Base-by-base conservation (phyloP, 2,888 invertebrate genomes). In the Pristionchus entomophagus region DNA sequence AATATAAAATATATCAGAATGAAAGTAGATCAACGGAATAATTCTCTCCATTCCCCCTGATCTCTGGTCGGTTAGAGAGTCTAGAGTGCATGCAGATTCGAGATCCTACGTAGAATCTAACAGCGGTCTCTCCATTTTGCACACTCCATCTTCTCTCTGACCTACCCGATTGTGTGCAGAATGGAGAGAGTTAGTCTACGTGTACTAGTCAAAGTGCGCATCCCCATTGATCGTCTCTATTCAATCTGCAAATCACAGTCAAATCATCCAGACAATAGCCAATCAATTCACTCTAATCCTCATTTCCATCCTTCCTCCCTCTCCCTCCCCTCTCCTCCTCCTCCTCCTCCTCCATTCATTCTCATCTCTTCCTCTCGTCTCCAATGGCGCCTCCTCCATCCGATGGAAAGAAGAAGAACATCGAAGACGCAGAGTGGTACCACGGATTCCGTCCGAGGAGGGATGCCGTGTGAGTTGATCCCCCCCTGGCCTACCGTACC, bases 401-500 rank as follows among this genome's bases (percentile, higher is more conserved):
- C 32, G 77, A 77, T 22, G 29, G 45, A 4, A 45, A 77, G 6
- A 77, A 77, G 45, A 77, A 45, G 45, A 45, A n/a, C 22, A 14
- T 77, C 26, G 77, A 41, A 45, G 45, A 45, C n/a, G n/a, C n/a
- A n/a, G n/a, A n/a, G n/a, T n/a, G n/a, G n/a, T n/a, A n/a, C n/a
- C n/a, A n/a, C n/a, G 77, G 77, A 45, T 77, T 26, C n/a, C 77
- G 41, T 17, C 77, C 77, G 12, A 29, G 45, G 26, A 77, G n/a
- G 45, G 45, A 45, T n/a, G 41, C 45, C 0, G n/a, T 26, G 77
- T 77, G 22, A 77, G 78, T 19, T 6, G 32, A 62, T 2, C 14
- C 32, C 1, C 19, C 35, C n/a, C n/a, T n/a, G n/a, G n/a, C 22
- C 69, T 38, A 69, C 69, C 35, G 69, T 69, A 69, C 17, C 32